Evolutionary conservation across 35 echinoderm and acorn worm genomes (phyloP).

Genomic region (Holothuria glaberrima): DNA sequence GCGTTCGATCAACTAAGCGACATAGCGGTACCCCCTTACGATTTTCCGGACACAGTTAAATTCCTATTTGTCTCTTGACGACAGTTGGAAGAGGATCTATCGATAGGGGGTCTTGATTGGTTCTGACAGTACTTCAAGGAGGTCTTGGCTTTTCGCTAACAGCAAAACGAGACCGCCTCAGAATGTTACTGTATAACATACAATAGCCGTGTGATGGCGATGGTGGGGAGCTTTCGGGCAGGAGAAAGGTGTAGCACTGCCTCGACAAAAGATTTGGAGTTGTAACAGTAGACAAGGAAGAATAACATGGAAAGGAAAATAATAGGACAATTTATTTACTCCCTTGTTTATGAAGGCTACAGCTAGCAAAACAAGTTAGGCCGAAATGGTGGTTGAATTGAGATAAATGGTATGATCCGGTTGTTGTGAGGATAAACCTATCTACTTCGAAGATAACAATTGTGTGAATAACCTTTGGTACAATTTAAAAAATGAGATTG

Average conservation of each 20-base stretch:
- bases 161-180: conserved; percentile 20
- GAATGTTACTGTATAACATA: conserved; percentile 57
- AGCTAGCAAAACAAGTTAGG: too few relatives aligned
- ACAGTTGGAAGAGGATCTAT: conserved; percentile 48
- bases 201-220: conserved; percentile 9
- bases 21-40: conserved; percentile 37
- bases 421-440: too few relatives aligned
- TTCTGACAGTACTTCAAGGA: conserved; percentile 37
- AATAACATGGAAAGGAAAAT: neutral
- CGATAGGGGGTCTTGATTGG: conserved; percentile 27
- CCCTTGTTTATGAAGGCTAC: too few relatives aligned
- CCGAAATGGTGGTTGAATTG: too few relatives aligned
- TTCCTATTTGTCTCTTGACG: conserved; percentile 47
- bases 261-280: neutral
- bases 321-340: too few relatives aligned
- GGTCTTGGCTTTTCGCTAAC: conserved; percentile 48
- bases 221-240: neutral
- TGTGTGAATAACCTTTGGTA: too few relatives aligned
- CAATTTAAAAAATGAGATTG: too few relatives aligned
- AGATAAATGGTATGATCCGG: too few relatives aligned
- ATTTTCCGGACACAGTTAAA: conserved; percentile 52
- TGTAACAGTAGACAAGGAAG: neutral
- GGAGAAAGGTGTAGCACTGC: neutral
- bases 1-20: neutral
- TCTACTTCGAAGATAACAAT: too few relatives aligned